Conservation (phyloP, 2,888 invertebrate species). For the Apodemia arnacis region DNA sequence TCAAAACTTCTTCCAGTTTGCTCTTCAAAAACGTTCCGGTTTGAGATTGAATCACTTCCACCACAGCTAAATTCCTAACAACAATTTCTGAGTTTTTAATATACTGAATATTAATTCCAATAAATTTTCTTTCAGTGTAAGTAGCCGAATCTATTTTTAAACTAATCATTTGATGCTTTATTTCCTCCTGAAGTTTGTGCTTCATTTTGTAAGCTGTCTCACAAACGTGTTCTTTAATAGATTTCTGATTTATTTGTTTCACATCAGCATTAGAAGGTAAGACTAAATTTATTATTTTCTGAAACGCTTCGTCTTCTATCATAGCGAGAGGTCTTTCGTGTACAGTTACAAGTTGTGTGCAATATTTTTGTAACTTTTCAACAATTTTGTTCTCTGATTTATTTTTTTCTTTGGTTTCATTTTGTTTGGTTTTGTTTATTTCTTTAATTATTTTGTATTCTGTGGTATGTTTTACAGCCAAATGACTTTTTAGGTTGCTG, state of each 20-base stretch:
- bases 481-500: slow-evolving; percentile 5
- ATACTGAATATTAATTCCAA: slow-evolving; percentile 1
- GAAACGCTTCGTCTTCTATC: not conserved
- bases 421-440: slow-evolving; percentile 10
- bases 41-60: slow-evolving; percentile 5
- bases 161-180: not conserved
- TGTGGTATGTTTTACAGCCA: slow-evolving; percentile 2
- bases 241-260: not conserved
- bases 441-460: slow-evolving; percentile 9
- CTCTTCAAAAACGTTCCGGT: not conserved
- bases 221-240: slow-evolving; percentile 1
- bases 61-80: not conserved
- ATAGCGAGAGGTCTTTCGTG: not conserved
- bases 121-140: not conserved
- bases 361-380: not conserved
- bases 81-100: slow-evolving; percentile 2
- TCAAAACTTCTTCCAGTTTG: not conserved
- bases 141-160: slow-evolving; percentile 6
- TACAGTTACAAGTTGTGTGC: not conserved
- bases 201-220: slow-evolving; percentile 6
- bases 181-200: not conserved
- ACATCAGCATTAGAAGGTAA: not conserved
- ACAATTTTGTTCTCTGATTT: not conserved
- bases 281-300: not conserved
- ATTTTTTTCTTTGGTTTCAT: not conserved